Evolutionary conservation across 2,113 vertebrate species (phyloP).

Genomic region (Atherinomorus stipes): DNA sequence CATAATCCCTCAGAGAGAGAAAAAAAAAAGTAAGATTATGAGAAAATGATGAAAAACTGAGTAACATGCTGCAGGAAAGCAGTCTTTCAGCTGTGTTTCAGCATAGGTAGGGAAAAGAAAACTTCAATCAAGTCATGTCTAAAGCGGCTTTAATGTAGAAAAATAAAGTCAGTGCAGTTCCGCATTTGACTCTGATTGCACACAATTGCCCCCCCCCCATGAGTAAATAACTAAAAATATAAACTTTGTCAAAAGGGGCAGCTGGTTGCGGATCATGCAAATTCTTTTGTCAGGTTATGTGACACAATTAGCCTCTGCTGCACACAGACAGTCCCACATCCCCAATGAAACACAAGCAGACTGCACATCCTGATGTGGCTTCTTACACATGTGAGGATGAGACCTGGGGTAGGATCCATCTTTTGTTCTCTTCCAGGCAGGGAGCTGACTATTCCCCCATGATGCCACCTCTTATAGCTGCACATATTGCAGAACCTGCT

Average conservation of each 20-base stretch:
- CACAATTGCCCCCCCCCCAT: constrained; percentile 35
- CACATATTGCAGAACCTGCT: constrained; percentile 42
- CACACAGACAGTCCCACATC: constrained; percentile 3
- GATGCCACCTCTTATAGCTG: constrained; percentile 45
- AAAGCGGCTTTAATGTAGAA: constrained; percentile 24
- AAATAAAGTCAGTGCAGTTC: not conserved
- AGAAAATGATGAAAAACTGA: constrained; percentile 71
- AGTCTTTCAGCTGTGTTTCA: constrained; percentile 54
- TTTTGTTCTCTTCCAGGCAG: constrained; percentile 63
- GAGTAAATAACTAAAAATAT: not conserved
- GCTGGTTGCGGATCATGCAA: constrained; percentile 9
- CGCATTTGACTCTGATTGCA: constrained; percentile 25
- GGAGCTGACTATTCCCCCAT: constrained; percentile 52
- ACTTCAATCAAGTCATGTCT: constrained; percentile 50
- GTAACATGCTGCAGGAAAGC: constrained; percentile 56
- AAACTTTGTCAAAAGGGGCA: constrained; percentile 1
- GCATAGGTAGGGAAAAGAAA: constrained; percentile 44
- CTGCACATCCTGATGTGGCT: constrained; percentile 26
- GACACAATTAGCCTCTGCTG: constrained; percentile 55
- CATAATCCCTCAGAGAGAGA: constrained; percentile 54
- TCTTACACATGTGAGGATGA: constrained; percentile 42
- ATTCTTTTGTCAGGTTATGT: constrained; percentile 29
- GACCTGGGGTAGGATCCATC: constrained; percentile 38
- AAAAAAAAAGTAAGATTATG: constrained; percentile 46
- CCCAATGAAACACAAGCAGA: constrained; percentile 35